phyloP scores from a whole-genome alignment of 2,888 invertebrate genomes.

The Leptarthrus brevirostris region DNA sequence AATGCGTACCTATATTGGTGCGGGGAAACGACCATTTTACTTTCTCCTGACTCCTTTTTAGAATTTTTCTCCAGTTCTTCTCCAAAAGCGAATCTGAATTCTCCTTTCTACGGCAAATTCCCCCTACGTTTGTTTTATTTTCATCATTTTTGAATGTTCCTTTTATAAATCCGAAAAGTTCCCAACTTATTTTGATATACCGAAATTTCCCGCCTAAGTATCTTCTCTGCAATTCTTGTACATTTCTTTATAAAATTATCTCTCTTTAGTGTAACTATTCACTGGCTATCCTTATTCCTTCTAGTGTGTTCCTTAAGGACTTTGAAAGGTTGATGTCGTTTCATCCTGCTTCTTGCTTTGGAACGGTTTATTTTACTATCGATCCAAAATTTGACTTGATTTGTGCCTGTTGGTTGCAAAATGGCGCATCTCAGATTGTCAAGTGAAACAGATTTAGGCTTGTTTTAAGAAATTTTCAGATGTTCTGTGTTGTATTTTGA shows the following conservation, averaged over 20 bases:
- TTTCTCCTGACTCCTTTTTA: neutral
- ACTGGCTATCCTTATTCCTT: constrained; percentile 30
- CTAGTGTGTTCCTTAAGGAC: constrained; percentile 26
- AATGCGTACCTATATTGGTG: constrained; percentile 17
- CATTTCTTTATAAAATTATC: constrained; percentile 8
- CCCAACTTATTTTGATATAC: constrained; percentile 18
- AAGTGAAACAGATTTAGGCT: neutral
- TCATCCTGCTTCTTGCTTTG: constrained; percentile 27
- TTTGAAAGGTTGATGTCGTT: constrained; percentile 22
- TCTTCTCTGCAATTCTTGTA: constrained; percentile 8
- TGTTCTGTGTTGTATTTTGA: neutral
- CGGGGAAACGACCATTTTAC: constrained; percentile 20
- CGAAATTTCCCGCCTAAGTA: constrained; percentile 37
- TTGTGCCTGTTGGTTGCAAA: constrained; percentile 12
- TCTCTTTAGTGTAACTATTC: constrained; percentile 7
- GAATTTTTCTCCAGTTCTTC: constrained; percentile 38
- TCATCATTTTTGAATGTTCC: neutral
- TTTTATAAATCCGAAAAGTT: neutral
- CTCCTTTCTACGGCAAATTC: constrained; percentile 32
- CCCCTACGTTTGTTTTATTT: neutral
- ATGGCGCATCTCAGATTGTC: constrained; percentile 25
- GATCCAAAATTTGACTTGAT: constrained; percentile 25
- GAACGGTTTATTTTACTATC: constrained; percentile 29
- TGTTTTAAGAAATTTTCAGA: neutral
- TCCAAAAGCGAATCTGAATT: neutral